Evolutionary conservation across 2,888 invertebrate genomes (phyloP), one percentile per base, ranked within the genome.

Genomic region (Pogonocherus hispidulus): DNA sequence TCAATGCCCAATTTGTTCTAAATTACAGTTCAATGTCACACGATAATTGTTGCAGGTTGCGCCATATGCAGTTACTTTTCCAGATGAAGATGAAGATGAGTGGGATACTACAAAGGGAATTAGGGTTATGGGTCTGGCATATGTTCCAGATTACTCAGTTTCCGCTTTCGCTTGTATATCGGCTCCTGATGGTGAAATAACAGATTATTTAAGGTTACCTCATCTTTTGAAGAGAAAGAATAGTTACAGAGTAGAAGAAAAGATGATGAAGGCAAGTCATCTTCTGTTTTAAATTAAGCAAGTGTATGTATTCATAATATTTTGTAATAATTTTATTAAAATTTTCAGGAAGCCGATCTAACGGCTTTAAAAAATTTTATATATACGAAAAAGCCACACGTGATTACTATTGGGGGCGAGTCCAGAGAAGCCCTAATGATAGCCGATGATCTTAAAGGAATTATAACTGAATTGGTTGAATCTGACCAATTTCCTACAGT

Each of bases 81-180:
- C 90, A 0, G 95, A 96, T 63, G 96, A 96, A 70, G 95, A 96
- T 63, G 95, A 96, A 63, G 96, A 97, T 64, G 97, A 97, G 70
- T 96, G 95, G 94, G 95, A 95, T 74, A 91, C 93, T 0, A 88
- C 90, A 11, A 92, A 92, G 85, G 98, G 97, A 23, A 88, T 95
- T 3, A 87, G 96, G 41, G 94, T 97, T 0, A 90, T 99, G 89
- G 95, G 95, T 1, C 85, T 99, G 18, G 94, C 96, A 6, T 99
- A 93, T 83, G 93, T 94, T 32, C 94, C 95, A 0, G 95, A 96
- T 85, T 92, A 92, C 69, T 88, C 91, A 23, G 93, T 94, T 80
- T 93, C 94, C 0, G 94, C 97, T 1, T 98, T 97, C 85, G 92
- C 95, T 69, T 95, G 95, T 75, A 86, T 98, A 22, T 89, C 98